Base-by-base conservation (phyloP, 2,888 invertebrate species). In the Mythimna albipuncta region DNA sequence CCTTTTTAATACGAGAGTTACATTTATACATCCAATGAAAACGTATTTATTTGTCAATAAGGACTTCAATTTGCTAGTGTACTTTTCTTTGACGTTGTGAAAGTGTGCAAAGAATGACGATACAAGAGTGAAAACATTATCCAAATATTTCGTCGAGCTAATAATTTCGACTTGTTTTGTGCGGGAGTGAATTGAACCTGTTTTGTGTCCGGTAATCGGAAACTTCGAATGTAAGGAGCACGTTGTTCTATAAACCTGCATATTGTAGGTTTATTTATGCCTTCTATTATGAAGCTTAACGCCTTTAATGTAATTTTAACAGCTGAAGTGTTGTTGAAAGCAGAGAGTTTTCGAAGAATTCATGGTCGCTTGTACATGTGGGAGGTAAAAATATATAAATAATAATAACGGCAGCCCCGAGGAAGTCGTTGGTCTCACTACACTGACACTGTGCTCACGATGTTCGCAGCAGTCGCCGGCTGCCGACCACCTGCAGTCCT, bases 61-160 rank as follows among this genome's bases (percentile, higher is more conserved):
- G 91, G 92, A 94, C 93, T 94, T 93, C 91, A 92, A 91, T 93
- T 94, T 94, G 92, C 93, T 94, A 94, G 95, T 94, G 92, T 94
- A 92, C 85, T 89, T 91, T 92, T 92, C 88, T 92, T 91, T 92
- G 92, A 91, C 92, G 89, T 92, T 93, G 94, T 95, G 93, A 92
- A 93, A 92, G 92, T 94, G 94, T 94, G 92, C 87, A 90, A 90
- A 90, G 88, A 90, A 91, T 91, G 90, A 89, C 88, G 90, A 90
- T 89, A 89, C 88, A 89, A 88, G 85, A 90, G 92, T 92, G 92
- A 89, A 92, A 89, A 89, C 88, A 91, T 88, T 90, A 90, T 91
- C 90, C 90, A 90, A 83, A 81, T 83, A 83, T 89, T 89, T 89
- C 88, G 88, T 91, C 90, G 88, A 91, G 88, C 88, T 88, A 82